Percentiles rank a stretch among this genome's conserved stretches.
Conservation (phyloP, 2,113 vertebrate species). For the Antigone vipio region DNA sequence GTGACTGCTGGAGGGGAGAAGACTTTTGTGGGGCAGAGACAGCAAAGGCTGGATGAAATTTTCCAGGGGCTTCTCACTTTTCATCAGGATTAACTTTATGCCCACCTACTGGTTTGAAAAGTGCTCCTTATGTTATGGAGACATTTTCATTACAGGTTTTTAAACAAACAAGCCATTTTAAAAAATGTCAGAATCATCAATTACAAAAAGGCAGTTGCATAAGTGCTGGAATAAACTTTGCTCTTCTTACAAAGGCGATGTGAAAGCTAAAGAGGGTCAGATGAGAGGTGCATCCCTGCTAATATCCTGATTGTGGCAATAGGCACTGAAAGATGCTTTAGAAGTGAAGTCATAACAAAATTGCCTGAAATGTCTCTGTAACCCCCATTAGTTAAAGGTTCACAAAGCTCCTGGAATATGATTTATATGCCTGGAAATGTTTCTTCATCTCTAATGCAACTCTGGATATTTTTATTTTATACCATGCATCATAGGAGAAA, state of each 20-base stretch:
- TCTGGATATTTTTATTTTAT: neutral
- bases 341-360: constrained; percentile 1
- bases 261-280: constrained; percentile 12
- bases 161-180: constrained; percentile 7
- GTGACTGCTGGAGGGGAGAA: neutral
- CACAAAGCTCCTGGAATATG: neutral
- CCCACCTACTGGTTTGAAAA: neutral
- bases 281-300: neutral
- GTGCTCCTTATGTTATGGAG: neutral
- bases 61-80: neutral
- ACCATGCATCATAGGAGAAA: neutral
- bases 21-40: neutral
- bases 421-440: neutral
- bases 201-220: neutral
- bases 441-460: neutral
- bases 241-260: neutral
- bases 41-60: neutral
- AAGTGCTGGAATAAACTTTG: constrained; percentile 33
- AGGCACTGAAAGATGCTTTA: neutral
- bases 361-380: neutral
- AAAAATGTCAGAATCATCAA: constrained; percentile 25
- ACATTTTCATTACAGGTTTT: constrained; percentile 4
- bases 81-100: neutral
- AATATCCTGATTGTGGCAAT: neutral
- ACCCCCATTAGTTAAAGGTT: neutral